These are phyloP conservation scores for Platycheirus rosarum DNA, from an alignment of 2,888 invertebrate genomes.

Conservation along the genomic window DNA sequence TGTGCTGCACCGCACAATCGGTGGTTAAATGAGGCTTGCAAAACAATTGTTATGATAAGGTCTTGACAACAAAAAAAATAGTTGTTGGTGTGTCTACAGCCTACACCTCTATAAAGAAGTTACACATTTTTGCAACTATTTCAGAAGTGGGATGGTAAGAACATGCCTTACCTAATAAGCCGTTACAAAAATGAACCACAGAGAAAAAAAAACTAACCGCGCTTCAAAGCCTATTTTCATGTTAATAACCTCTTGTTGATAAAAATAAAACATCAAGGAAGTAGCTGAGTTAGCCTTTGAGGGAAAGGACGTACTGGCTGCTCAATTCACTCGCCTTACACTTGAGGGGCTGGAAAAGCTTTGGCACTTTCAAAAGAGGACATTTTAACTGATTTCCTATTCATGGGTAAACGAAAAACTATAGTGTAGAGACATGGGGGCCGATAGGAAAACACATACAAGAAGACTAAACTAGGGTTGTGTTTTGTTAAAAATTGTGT, in stretches of 20 bases:
- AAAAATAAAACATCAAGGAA: not conserved
- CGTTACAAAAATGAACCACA: not conserved
- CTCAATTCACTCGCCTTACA: constrained; percentile 14
- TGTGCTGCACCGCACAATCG: constrained; percentile 3
- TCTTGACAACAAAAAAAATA: not conserved
- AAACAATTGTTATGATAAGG: not conserved
- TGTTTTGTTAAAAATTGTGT: too few relatives aligned
- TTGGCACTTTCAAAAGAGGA: constrained; percentile 42
- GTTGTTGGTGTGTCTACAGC: not conserved
- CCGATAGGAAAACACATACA: constrained; percentile 23
- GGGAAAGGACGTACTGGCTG: constrained; percentile 40
- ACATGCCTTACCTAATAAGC: not conserved
- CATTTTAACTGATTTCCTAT: constrained; percentile 63
- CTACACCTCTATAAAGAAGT: too few relatives aligned
- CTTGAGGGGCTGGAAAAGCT: constrained; percentile 54
- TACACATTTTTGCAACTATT: not conserved
- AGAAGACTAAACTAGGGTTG: constrained; percentile 6
- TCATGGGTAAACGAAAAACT: constrained; percentile 37
- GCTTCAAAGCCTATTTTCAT: constrained; percentile 59
- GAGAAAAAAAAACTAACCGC: constrained; percentile 4
- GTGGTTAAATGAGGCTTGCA: not conserved
- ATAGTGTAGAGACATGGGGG: not conserved
- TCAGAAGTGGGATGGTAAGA: not conserved
- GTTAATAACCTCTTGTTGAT: constrained; percentile 63
- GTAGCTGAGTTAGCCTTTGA: constrained; percentile 15